phyloP scores from a whole-genome alignment of 1,140 invertebrate genomes.

The Lepidurus couesii region DNA sequence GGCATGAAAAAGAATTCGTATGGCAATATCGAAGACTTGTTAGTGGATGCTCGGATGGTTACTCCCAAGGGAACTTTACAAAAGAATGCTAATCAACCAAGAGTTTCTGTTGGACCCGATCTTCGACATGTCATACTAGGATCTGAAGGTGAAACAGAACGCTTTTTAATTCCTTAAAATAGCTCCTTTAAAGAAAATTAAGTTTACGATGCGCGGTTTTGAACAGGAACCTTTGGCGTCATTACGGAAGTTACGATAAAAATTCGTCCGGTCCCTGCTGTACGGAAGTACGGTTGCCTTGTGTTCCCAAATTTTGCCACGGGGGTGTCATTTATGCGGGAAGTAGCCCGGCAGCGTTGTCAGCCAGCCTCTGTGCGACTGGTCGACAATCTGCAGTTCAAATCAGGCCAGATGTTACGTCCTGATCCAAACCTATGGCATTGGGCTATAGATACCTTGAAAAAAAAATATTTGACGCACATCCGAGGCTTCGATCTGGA shows the following conservation, averaged over 20 bases:
- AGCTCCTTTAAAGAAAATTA: too few species aligned
- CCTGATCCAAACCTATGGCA: constrained; percentile 64
- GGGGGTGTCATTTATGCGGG: constrained; percentile 80
- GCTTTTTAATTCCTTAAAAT: constrained; percentile 30
- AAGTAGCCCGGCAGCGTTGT: constrained; percentile 68
- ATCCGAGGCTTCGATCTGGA: constrained; percentile 82
- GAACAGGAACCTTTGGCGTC: constrained; percentile 76
- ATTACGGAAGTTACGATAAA: constrained; percentile 91
- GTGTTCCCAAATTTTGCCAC: constrained; percentile 88
- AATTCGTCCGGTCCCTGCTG: constrained; percentile 79
- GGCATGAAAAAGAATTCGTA: constrained; percentile 99
- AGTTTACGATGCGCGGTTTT: background rate
- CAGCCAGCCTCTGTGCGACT: constrained; percentile 90
- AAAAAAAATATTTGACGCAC: constrained; percentile 81
- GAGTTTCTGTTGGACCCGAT: constrained; percentile 89
- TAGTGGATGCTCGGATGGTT: constrained; percentile 84
- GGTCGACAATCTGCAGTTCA: constrained; percentile 96
- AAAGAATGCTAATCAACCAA: constrained; percentile 73
- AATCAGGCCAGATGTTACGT: constrained; percentile 84
- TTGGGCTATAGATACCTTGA: constrained; percentile 69
- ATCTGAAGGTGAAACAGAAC: constrained; percentile 68
- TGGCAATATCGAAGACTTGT: constrained; percentile 93
- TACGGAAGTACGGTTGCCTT: constrained; percentile 83
- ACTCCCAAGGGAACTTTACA: constrained; percentile 79
- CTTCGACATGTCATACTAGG: constrained; percentile 94